Evolutionary conservation across 1,140 invertebrate genomes (phyloP), one percentile per base, ranked within the genome.

Genomic region (Drosophila grimshawi): DNA sequence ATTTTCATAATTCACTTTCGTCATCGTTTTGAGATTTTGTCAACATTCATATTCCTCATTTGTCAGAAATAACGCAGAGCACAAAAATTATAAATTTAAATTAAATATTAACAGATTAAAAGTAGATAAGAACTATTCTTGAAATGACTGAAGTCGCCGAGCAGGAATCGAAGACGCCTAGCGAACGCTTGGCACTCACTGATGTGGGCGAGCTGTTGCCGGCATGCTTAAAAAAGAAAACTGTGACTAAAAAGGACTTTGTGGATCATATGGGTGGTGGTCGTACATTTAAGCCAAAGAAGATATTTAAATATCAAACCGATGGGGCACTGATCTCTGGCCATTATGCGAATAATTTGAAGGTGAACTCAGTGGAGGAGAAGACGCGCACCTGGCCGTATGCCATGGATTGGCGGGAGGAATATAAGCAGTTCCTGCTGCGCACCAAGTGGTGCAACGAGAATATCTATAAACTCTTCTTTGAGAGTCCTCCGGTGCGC

Each of bases 381-480:
- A 70, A 35, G 33, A 89, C 85, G 0, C 68, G 46, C 8, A 68
- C 80, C 8, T 89, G 85, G 85, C 85, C 85, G 0, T 48, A 53
- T n/a, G 43, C 85, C 6, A 83, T 81, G 86, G 63, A 85, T 46
- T 78, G 77, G 74, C 85, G 85, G 2, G 85, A 89, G 48, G 85
- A 89, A 2, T 89, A 89, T 39, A 37, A 56, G 1, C 77, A 89
- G 39, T 89, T 81, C 32, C 7, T 89, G 3, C 6, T 49, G 11
- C 77, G 85, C 32, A 61, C 75, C 1, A 81, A 78, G 4, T 85
- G 86, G 80, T 88, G 85, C 39, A 89, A 88, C 29, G 77, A 85
- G 32, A 10, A 78, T 4, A 65, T 89, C n/a, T 88, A 76, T 39
- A 76, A 81, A 4, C 61, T 89, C 6, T 71, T 89, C 10, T 88